phyloP scores from a whole-genome alignment of 2,797 vertebrate species.

The Neopelma chrysocephalum region DNA sequence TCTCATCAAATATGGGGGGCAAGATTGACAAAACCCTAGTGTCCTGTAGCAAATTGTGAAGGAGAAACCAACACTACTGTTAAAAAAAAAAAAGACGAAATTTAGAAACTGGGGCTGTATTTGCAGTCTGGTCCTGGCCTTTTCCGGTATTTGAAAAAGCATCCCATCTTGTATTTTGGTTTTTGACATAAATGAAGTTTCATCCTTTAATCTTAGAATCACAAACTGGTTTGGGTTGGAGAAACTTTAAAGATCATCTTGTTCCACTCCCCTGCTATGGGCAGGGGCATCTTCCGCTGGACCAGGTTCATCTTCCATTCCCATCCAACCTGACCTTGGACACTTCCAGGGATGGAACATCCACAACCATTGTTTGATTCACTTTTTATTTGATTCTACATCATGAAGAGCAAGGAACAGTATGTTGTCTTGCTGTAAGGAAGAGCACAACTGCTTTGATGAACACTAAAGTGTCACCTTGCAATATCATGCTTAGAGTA shows the following conservation, averaged over 20 bases:
- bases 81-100: not conserved
- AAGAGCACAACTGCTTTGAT: not conserved
- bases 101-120: not conserved
- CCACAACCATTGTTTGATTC: not conserved
- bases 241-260: not conserved
- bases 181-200: not conserved
- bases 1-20: not conserved
- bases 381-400: not conserved
- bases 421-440: not conserved
- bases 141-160: not conserved
- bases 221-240: not conserved
- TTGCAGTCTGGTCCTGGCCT: not conserved
- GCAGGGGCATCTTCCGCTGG: not conserved
- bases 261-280: too few relatives aligned
- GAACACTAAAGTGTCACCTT: not conserved
- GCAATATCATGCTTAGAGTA: not conserved
- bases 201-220: not conserved
- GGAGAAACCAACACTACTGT: rapidly evolving
- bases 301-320: not conserved
- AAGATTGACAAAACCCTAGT: not conserved
- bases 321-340: not conserved
- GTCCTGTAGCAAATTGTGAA: not conserved
- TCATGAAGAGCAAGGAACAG: not conserved
- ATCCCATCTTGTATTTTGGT: not conserved
- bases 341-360: not conserved